Evolutionary conservation across 2,113 vertebrate species (phyloP).

Genomic region (Rhea pennata): DNA sequence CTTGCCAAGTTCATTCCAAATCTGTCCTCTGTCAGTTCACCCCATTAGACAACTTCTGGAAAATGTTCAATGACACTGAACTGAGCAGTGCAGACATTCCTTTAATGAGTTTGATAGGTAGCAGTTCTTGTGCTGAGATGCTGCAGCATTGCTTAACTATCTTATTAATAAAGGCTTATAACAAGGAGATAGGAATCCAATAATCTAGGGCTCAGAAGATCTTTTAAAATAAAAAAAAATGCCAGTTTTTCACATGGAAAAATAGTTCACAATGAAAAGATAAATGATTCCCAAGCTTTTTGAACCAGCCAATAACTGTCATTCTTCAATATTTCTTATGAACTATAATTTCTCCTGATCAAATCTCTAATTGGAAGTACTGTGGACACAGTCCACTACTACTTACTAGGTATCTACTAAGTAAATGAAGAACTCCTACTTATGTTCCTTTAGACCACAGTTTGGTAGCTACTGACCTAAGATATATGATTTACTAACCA

Average conservation of each 20-base stretch:
- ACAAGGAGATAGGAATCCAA: neutral
- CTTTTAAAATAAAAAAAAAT: neutral
- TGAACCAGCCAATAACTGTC: neutral
- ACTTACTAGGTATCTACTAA: neutral
- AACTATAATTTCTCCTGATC: neutral
- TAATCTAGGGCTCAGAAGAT: neutral
- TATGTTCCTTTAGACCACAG: neutral
- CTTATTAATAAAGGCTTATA: neutral
- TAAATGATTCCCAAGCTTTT: neutral
- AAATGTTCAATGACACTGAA: constrained; percentile 26
- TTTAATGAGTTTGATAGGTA: constrained; percentile 36
- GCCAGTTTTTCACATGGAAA: neutral
- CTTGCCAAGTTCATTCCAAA: constrained; percentile 21
- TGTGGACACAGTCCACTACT: neutral
- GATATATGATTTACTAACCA: neutral
- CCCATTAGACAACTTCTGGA: constrained; percentile 38
- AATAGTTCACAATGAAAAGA: neutral
- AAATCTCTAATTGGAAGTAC: neutral
- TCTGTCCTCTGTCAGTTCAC: constrained; percentile 40
- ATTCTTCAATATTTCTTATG: neutral
- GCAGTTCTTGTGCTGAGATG: constrained; percentile 40
- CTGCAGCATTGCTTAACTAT: neutral
- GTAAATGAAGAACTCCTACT: neutral
- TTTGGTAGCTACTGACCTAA: neutral
- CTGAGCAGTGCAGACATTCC: constrained; percentile 31